Evolutionary conservation across 1,140 invertebrate genomes (phyloP).

Genomic region (Platyura marginata): DNA sequence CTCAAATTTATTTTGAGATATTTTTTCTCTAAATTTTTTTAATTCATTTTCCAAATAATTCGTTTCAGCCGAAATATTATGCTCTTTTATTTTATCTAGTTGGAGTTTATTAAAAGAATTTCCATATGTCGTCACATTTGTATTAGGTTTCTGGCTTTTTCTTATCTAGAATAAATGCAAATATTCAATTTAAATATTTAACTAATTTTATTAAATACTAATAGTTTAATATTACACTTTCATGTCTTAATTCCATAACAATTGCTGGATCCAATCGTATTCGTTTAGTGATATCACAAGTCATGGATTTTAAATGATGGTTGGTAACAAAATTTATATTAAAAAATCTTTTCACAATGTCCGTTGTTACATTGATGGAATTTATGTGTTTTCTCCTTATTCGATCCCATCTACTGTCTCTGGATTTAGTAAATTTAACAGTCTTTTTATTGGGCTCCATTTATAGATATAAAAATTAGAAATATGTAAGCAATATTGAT

Average conservation of each 20-base stretch:
- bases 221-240: slow-evolving; percentile 5
- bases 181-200: not conserved
- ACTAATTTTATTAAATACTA: not conserved
- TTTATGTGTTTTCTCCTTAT: slow-evolving; percentile 15
- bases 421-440: slow-evolving; percentile 3
- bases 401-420: slow-evolving; percentile 20
- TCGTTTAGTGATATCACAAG: slow-evolving; percentile 9
- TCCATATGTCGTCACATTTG: slow-evolving; percentile 5
- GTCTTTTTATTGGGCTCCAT: too few species aligned
- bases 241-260: slow-evolving; percentile 21
- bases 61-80: slow-evolving; percentile 7
- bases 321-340: slow-evolving; percentile 15
- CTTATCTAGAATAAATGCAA: slow-evolving; percentile 9
- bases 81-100: slow-evolving; percentile 9
- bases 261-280: slow-evolving; percentile 14
- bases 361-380: slow-evolving; percentile 12
- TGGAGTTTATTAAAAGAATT: slow-evolving; percentile 5
- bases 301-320: slow-evolving; percentile 10
- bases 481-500: too few species aligned
- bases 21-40: slow-evolving; percentile 12
- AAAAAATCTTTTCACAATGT: slow-evolving; percentile 16
- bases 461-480: too few species aligned
- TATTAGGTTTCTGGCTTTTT: slow-evolving; percentile 10
- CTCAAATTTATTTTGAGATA: not conserved
- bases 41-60: slow-evolving; percentile 16